Base-by-base conservation (phyloP, 2,797 vertebrate species). In the Pantherophis alleghaniensis region DNA sequence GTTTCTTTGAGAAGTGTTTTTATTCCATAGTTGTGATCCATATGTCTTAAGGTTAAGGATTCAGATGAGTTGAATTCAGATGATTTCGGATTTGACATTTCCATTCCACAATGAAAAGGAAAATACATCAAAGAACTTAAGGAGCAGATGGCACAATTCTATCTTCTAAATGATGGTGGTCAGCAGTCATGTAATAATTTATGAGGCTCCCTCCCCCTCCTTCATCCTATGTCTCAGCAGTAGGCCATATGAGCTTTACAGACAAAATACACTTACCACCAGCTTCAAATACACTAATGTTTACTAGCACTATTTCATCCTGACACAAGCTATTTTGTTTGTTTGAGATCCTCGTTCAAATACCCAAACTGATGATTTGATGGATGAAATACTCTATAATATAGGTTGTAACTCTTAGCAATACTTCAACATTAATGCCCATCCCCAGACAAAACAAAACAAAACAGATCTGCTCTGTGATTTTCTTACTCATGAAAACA, bases 351-450 rank as follows among this genome's bases (percentile, higher is more conserved):
- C 97, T 83, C 90, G 91, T 94, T 95, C 91, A 96, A 96, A 98
- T 97, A 97, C 95, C 95, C 92, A 96, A 97, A 96, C 96, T 97
- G 97, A 97, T 94, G 93, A 95, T 93, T 97, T 98, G 98, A 98
- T 98, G 97, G 97, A 98, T 98, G 97, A 92, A 95, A 94, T 95
- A 97, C 94, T 95, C 96, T 94, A n/a, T 97, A 97, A 97, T 96
- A 95, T 92, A 96, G 96, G 93, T 94, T 96, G 97, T 96, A 97
- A 97, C 97, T 97, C 97, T 96, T 47, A 53, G 95, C 93, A 95
- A 94, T 92, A 90, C 95, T 90, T 90, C 95, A 95, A 95, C 94
- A 93, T 95, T 96, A 97, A 94, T 95, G 94, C 92, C 93, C 89
- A 63, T 95, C 79, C 93, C 94, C 92, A 95, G 90, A 87, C 93